These are phyloP conservation scores for Drosophila multiciliata DNA, from an alignment of 2,888 invertebrate species.

Conservation along the genomic window DNA sequence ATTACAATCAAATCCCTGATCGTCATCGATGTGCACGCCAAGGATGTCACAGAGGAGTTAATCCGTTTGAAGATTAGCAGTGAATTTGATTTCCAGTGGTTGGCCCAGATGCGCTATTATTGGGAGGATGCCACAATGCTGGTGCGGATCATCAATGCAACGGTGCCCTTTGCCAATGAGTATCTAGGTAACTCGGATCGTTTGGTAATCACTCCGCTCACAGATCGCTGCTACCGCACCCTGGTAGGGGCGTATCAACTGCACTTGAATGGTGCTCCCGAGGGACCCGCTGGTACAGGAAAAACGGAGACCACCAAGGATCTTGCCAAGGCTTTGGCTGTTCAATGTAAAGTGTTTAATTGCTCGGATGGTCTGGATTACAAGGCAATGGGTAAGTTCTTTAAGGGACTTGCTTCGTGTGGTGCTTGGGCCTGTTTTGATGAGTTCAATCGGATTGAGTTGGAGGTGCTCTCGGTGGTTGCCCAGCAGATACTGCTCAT, in stretches of 20 bases:
- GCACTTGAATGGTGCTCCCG: conserved; percentile 89
- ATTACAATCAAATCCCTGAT: conserved; percentile 89
- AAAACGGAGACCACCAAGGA: conserved; percentile 97
- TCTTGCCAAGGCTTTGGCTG: conserved; percentile 95
- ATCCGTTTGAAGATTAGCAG: conserved; percentile 86
- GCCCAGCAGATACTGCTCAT: conserved; percentile 90
- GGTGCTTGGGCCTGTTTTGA: conserved; percentile 91
- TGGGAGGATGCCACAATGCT: conserved; percentile 87
- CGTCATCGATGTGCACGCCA: conserved; percentile 90
- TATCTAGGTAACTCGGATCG: conserved; percentile 89
- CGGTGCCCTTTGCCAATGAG: conserved; percentile 89
- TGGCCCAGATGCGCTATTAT: conserved; percentile 90
- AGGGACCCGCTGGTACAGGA: conserved; percentile 93
- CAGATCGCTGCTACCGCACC: conserved; percentile 89
- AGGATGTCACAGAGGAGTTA: conserved; percentile 88
- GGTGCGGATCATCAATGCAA: conserved; percentile 89
- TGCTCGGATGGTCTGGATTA: conserved; percentile 91
- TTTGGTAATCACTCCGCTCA: conserved; percentile 87
- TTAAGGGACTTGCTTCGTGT: conserved; percentile 89
- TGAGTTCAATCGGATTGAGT: conserved; percentile 90
- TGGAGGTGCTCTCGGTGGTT: conserved; percentile 90
- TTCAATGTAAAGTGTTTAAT: conserved; percentile 92
- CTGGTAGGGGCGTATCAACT: conserved; percentile 90
- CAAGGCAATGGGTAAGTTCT: conserved; percentile 90
- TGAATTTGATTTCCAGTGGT: conserved; percentile 89